Base-by-base conservation (phyloP, 2,797 vertebrate genomes). In the Poeciliopsis gracilis region DNA sequence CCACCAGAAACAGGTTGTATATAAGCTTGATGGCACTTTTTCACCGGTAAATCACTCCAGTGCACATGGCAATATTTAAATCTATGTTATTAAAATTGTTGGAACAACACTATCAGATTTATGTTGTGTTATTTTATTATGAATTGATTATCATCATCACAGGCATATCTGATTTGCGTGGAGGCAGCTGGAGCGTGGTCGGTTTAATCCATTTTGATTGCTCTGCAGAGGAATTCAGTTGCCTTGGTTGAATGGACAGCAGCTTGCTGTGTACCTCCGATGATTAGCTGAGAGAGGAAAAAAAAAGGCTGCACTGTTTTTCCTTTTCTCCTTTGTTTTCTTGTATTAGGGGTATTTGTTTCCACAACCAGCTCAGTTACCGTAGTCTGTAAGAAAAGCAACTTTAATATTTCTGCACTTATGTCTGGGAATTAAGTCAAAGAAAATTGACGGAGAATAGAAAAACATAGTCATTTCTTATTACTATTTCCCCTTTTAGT, bases 11-110 rank as follows among this genome's bases (percentile, higher is more conserved):
- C 53, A 82, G 83, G 88, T 92, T 93, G 91, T 93, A 91, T 93
- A 93, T 93, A 89, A 93, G 94, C 94, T 90, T 94, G 92, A 95
- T 95, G 88, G 94, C 93, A 95, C 92, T 95, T 95, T 94, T 92
- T 94, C 79, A 82, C 93, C 92, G 89, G 94, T 96, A 95, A 95
- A 95, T 96, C 94, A 95, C 92, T 95, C 85, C 86, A 92, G 85
- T 91, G 93, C 92, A 95, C 94, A 94, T 87, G 92, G 91, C 94
- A 94, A 94, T 95, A 95, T 95, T 95, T 92, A 95, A 95, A 95
- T 95, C 92, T 93, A 88, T 92, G 94, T 93, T 94, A 94, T 95
- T 95, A 95, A 95, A 95, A 95, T 84, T 95, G 93, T 95, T 94
- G 89, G 88, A 94, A 95, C 94, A 95, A 95, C 94, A 95, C 92